A percentile compares a stretch with the other conserved stretches of the same genome.
Conservation (phyloP, 2,113 vertebrate genomes). For the Xenopus laevis region DNA sequence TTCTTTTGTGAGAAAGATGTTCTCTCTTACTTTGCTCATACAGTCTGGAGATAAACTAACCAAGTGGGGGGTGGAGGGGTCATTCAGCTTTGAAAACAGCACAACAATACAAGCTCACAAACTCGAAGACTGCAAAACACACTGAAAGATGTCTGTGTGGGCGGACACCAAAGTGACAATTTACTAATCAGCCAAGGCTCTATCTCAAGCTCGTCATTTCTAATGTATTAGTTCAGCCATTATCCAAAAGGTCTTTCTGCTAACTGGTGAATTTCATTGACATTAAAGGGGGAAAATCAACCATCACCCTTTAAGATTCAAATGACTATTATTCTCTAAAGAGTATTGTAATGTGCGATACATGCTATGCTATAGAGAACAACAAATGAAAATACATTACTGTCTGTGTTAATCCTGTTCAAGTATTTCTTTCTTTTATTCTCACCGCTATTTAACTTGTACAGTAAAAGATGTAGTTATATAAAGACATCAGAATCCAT, state of each 20-base stretch:
- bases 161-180: slow-evolving; percentile 56
- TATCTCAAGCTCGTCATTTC: slow-evolving; percentile 49
- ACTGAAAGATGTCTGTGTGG: slow-evolving; percentile 60
- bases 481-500: too few relatives aligned
- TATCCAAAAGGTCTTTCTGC: slow-evolving; percentile 45
- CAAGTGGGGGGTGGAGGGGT: slow-evolving; percentile 38
- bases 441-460: too few relatives aligned
- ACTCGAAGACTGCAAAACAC: slow-evolving; percentile 49
- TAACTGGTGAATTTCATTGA: slow-evolving; percentile 33
- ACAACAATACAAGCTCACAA: slow-evolving; percentile 53
- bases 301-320: slow-evolving; percentile 11
- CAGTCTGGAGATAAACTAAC: slow-evolving; percentile 38
- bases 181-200: slow-evolving; percentile 52
- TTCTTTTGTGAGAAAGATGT: background rate
- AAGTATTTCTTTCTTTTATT: too few relatives aligned
- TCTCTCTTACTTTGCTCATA: background rate
- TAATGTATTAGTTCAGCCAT: slow-evolving; percentile 48
- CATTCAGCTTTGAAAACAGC: slow-evolving; percentile 40
- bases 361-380: background rate
- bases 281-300: slow-evolving; percentile 13
- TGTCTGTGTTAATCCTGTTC: too few relatives aligned
- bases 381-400: background rate
- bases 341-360: background rate
- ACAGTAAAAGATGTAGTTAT: too few relatives aligned
- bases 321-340: slow-evolving; percentile 8